Percentiles rank a stretch among this genome's conserved stretches.
These are phyloP conservation scores for Pyrgilauda ruficollis DNA, from an alignment of 2,113 vertebrate genomes.

Conservation along the genomic window DNA sequence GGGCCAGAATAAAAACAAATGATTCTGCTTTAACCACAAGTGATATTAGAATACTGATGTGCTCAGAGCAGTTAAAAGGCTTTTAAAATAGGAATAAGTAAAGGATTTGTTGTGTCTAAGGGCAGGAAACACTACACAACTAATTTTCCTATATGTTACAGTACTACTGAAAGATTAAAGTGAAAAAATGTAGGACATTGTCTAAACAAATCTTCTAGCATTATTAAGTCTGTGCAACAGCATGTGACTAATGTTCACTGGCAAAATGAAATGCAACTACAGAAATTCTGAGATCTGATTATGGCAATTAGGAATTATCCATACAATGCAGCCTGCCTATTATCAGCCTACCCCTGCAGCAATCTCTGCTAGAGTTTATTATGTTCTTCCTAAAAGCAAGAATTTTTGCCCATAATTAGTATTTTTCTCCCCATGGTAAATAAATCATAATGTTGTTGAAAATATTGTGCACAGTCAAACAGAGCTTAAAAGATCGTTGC, in stretches of 20 bases:
- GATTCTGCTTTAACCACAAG: neutral
- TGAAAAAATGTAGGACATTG: neutral
- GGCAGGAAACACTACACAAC: neutral
- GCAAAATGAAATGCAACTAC: slow-evolving; percentile 6
- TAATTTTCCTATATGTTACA: neutral
- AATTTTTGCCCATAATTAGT: neutral
- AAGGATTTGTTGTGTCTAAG: neutral
- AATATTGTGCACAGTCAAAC: neutral
- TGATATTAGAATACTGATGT: neutral
- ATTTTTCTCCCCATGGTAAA: neutral
- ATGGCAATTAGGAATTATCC: slow-evolving; percentile 19
- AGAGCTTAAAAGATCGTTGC: neutral
- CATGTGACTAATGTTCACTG: slow-evolving; percentile 36
- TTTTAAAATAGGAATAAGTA: neutral
- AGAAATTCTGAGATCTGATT: slow-evolving; percentile 8
- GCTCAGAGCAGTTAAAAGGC: neutral
- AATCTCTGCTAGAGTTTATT: neutral
- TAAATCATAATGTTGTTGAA: neutral
- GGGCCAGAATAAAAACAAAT: neutral
- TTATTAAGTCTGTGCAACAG: slow-evolving; percentile 31
- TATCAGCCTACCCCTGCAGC: slow-evolving; percentile 1
- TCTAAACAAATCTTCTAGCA: slow-evolving; percentile 30
- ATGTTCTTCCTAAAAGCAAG: neutral
- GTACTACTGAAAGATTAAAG: neutral
- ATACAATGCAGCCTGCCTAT: neutral